A percentile compares a stretch with the other conserved stretches of the same genome.
These are phyloP conservation scores for human (Homo sapiens) DNA, from an alignment of 2,113 vertebrate species.

Conservation along the genomic window GRCh38 chr16:66951501-66952000, in stretches of 20 bases:
- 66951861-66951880: not conserved
- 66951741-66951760: not conserved
- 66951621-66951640: not conserved
- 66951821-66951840: not conserved
- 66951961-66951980: not conserved
- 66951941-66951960: not conserved
- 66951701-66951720: not conserved
- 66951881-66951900: not conserved
- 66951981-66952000: not conserved
- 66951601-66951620: not conserved
- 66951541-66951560: not conserved
- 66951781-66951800: not conserved
- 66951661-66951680: not conserved
- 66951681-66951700: not conserved
- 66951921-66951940: not conserved
- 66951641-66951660: not conserved
- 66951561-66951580: not conserved
- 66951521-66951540: not conserved
- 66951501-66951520: not conserved
- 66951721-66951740: not conserved
- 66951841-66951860: not conserved
- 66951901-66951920: not conserved
- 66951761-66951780: not conserved
- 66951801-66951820: not conserved
- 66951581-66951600: not conserved